These are phyloP conservation scores for Rhagologus leucostigma DNA, from an alignment of 2,113 vertebrate species.

Conservation along the genomic window DNA sequence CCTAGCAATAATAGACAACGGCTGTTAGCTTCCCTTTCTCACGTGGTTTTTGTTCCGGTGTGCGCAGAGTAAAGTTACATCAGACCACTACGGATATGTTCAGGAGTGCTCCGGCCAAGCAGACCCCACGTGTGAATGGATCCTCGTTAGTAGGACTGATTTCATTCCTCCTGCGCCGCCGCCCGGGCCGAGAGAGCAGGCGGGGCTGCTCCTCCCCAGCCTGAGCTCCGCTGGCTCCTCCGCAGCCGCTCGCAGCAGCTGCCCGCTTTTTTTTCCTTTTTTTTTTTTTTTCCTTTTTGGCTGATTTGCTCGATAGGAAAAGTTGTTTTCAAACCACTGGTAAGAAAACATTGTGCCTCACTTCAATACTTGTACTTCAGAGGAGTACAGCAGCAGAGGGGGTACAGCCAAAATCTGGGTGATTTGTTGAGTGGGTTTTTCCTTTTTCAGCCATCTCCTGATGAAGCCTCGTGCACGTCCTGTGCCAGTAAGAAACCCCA, in stretches of 20 bases:
- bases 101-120: background rate
- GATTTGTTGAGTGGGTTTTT: background rate
- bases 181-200: background rate
- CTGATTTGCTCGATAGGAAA: conserved; percentile 6
- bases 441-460: conserved; percentile 26
- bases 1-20: background rate
- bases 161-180: background rate
- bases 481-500: conserved; percentile 36
- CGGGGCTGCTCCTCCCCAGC: background rate
- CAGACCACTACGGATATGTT: background rate
- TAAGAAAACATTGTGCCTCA: conserved; percentile 36
- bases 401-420: conserved; percentile 24
- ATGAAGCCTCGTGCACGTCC: background rate
- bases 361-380: background rate
- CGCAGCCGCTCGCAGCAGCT: background rate
- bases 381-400: background rate
- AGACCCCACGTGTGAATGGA: background rate
- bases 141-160: background rate
- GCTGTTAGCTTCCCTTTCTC: background rate
- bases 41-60: background rate
- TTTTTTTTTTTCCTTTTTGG: background rate
- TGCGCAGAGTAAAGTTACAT: background rate
- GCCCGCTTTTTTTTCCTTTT: background rate
- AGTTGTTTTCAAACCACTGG: conserved; percentile 2
- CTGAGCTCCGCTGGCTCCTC: background rate